Base-by-base conservation (phyloP, 1,140 invertebrate genomes). In the Orius insidiosus region DNA sequence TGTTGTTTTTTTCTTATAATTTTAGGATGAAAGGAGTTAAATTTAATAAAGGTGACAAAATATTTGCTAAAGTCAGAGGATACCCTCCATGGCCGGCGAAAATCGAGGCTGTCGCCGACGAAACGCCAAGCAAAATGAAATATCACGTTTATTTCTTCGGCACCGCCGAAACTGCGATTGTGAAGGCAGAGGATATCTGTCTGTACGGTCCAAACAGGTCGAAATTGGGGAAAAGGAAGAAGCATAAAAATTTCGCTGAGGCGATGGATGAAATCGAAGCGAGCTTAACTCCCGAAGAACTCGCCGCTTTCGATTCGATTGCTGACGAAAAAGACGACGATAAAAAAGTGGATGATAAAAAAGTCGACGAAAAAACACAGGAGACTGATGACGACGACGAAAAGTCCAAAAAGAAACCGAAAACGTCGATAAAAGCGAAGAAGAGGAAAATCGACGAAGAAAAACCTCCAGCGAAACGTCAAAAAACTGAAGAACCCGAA, bases 41-140 rank as follows among this genome's bases (percentile, higher is more conserved):
- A 31, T 55, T 51, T 45, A 32, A 34, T 8, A 35, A 49, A 2
- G 86, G 84, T 14, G 87, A 92, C 62, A 82, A 87, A 61, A 85
- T 93, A 46, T 94, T 94, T 63, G 88, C 88, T 16, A 95, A 96
- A 74, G 84, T 95, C 42, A 85, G 89, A 66, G 90, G 90, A 53
- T 94, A 92, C 66, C 89, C 89, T 52, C 78, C 86, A 55, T 96
- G 90, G 90, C 90, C 89, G 52, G 89, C 89, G 4, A 75, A 79
- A 64, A 76, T 90, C 53, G 76, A 81, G 59, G 74, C 70, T 54
- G 56, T 70, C 33, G 67, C 63, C 38, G 69, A 75, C 44, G 69
- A 73, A 51, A 78, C 78, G 59, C 76, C 76, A 32, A 86, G 85
- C 55, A 77, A 77, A 60, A 70, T 71, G 57, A 86, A 81, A 63